A percentile compares a stretch with the other conserved stretches of the same genome.
phyloP scores from a whole-genome alignment of 2,797 vertebrate genomes.

The Pangasius mekongensis region DNA sequence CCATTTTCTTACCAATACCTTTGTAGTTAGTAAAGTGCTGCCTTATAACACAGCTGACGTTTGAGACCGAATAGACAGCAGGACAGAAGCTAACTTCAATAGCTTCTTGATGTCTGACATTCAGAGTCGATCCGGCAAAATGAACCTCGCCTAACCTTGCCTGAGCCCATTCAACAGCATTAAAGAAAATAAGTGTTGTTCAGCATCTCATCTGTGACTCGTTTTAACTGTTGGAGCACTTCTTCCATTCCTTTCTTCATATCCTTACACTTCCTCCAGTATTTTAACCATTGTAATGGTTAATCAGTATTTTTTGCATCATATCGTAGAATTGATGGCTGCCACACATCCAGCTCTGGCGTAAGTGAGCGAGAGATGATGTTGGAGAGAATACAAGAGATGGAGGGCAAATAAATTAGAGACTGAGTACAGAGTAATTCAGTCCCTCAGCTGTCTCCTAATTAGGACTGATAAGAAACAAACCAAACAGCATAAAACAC shows the following conservation, averaged over 20 bases:
- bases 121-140: background rate
- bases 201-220: too few relatives aligned
- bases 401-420: background rate
- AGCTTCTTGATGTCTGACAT: background rate
- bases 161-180: background rate
- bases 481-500: background rate
- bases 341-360: background rate
- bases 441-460: background rate
- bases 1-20: too few relatives aligned
- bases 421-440: background rate
- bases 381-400: background rate
- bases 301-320: background rate
- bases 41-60: background rate
- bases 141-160: background rate
- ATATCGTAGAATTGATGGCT: background rate
- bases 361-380: background rate
- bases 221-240: background rate
- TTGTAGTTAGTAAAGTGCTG: background rate
- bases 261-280: background rate
- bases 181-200: too few relatives aligned
- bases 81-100: background rate
- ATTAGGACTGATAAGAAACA: background rate
- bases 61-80: background rate
- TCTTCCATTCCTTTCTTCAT: too few relatives aligned
- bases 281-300: background rate